These are phyloP conservation scores for Lordiphosa stackelbergi DNA, from an alignment of 1,140 invertebrate genomes.

Conservation along the genomic window DNA sequence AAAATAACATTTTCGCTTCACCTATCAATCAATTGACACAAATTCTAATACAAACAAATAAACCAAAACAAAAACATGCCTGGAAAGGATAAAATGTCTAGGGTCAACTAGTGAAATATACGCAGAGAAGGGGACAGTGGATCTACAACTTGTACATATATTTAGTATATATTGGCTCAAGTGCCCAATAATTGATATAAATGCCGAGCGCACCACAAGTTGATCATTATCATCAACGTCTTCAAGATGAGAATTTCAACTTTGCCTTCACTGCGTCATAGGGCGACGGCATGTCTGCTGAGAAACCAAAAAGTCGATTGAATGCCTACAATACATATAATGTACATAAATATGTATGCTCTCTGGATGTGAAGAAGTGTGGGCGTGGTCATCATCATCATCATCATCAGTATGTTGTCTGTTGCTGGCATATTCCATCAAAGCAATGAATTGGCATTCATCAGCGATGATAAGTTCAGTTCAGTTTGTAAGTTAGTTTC, in stretches of 20 bases:
- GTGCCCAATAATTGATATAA: too few relatives aligned
- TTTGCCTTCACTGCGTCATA: conserved; percentile 6
- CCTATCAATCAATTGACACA: conserved; percentile 16
- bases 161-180: too few relatives aligned
- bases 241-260: neutral
- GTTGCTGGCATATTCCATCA: conserved; percentile 11
- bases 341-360: too few relatives aligned
- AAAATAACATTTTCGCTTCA: conserved; percentile 1
- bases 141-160: too few relatives aligned
- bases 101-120: neutral
- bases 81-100: conserved; percentile 15
- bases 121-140: too few relatives aligned
- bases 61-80: neutral
- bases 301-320: neutral
- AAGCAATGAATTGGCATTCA: conserved; percentile 11
- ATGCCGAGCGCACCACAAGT: neutral
- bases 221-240: neutral
- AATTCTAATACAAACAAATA: conserved; percentile 14
- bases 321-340: neutral
- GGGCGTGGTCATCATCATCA: neutral
- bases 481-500: neutral
- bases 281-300: conserved; percentile 9
- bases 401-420: neutral
- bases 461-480: conserved; percentile 2
- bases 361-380: neutral